Evolutionary conservation across 2,888 invertebrate species (phyloP), one percentile per base, ranked within the genome.

Genomic region (Drosophila anomalata): DNA sequence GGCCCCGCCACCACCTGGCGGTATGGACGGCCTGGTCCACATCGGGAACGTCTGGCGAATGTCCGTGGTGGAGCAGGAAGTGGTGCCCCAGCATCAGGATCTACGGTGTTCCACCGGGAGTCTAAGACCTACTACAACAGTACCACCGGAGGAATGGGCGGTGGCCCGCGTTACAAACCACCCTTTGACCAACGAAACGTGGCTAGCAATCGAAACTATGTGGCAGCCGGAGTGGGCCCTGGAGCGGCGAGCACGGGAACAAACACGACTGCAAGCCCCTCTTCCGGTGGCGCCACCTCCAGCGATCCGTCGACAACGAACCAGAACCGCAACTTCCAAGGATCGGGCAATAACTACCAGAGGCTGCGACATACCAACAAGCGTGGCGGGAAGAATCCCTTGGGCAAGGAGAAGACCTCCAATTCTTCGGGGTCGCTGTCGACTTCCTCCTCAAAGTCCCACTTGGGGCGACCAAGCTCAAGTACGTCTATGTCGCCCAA

Each of bases 111-210:
- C 33, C 69, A 75, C 22, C 66, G 77, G 8, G 83, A 83, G 12
- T 75, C 84, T 0, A 86, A 88, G 52, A 71, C 73, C 0, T 85
- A 58, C 54, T 88, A 89, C 42, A 84, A 84, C n/a, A 84, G 87
- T 5, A 61, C 59, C 9, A 79, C 61, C 24, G 39, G 42, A 0
- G 71, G 82, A 62, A 47, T 55, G 68, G 8, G 69, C 1, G 26
- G 58, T 1, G 75, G 68, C 0, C 6, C 26, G 1, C 55, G 74
- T 0, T 56, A 20, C 4, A 70, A 70, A 26, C 41, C 50, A 1
- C 41, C 70, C 3, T 73, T 47, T 39, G 67, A 55, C 12, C 66
- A 67, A 22, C 39, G n/a, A 14, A 20, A 6, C 12, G 12, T 22
- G 22, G 14, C 14, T 12, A 6, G 29, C 11, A 8, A 69, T 0